These are phyloP conservation scores for Chesias legatella DNA, from an alignment of 2,888 invertebrate species.

Conservation along the genomic window DNA sequence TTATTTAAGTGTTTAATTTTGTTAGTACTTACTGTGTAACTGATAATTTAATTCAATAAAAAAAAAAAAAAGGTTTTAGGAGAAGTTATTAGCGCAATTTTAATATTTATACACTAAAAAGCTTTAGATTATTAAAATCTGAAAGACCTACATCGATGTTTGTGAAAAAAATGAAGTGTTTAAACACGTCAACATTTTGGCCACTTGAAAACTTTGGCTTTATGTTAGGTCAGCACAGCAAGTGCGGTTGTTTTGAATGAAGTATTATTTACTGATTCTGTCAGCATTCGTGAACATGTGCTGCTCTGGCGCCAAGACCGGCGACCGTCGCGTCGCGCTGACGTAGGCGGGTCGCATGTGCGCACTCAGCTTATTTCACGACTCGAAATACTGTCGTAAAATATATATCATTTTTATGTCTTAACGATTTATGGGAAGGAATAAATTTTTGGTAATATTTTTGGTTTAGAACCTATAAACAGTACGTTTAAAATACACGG, in stretches of 20 bases:
- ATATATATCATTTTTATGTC: constrained; percentile 30
- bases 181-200: constrained; percentile 1
- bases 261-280: constrained; percentile 48
- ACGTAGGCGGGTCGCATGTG: constrained; percentile 47
- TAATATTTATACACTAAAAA: constrained; percentile 8
- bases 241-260: constrained; percentile 41
- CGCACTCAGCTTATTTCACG: constrained; percentile 46
- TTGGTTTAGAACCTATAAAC: not conserved
- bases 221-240: constrained; percentile 46
- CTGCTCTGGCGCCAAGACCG: constrained; percentile 41
- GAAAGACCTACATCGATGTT: constrained; percentile 8
- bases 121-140: constrained; percentile 1
- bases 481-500: too few species aligned
- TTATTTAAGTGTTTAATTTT: too few species aligned
- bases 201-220: constrained; percentile 27
- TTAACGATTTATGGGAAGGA: constrained; percentile 31
- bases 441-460: constrained; percentile 8
- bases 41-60: too few species aligned
- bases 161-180: constrained; percentile 6
- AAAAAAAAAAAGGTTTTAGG: too few species aligned
- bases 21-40: too few species aligned
- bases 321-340: too few species aligned
- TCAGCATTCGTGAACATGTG: constrained; percentile 56
- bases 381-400: constrained; percentile 33
- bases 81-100: too few species aligned